Evolutionary conservation across 2,888 invertebrate species (phyloP), one percentile per base, ranked within the genome.

Genomic region (Linnaemya tessellans): DNA sequence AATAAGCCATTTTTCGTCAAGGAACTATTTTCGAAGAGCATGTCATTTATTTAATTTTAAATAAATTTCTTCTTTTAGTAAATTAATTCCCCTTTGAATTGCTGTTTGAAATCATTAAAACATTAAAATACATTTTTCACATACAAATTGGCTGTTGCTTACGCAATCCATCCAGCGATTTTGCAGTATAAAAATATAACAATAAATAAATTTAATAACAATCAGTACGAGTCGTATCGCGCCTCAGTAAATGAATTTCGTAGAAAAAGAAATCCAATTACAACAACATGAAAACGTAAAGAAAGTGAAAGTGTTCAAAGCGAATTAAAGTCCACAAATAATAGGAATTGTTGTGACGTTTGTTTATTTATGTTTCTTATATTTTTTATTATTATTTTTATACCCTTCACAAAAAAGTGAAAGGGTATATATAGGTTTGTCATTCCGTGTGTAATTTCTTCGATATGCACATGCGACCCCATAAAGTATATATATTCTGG

Each of bases 281-380:
- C 73, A 49, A 68, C 10, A 68, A 67, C 11, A 71, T 51, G 3
- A 71, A 75, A 51, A 79, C 8, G 20, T 71, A 84, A 78, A 25
- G 71, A 84, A 84, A 84, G 84, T 84, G 84, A 84, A 84, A 84
- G 80, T 81, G 58, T 73, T 80, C 22, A 64, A 54, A 68, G 25
- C 30, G 22, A 15, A 67, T 58, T 35, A 30, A 81, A 74, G 20
- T 67, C 22, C 73, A 80, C 73, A 80, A 56, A 65, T 25, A 58
- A 41, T 67, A 38, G 58, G 51, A 73, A 73, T 67, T 80, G 46
- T 58, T 73, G 22, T 73, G 65, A 73, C 49, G 62, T 58, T 73
- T 80, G 11, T 8, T 56, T 54, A n/a, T n/a, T n/a, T n/a, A n/a
- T n/a, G n/a, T n/a, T n/a, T n/a, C n/a, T n/a, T n/a, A n/a, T n/a